Evolutionary conservation across 2,888 invertebrate genomes (phyloP), one percentile per base, ranked within the genome.

Genomic region (Rhimphoctona megacephalus): DNA sequence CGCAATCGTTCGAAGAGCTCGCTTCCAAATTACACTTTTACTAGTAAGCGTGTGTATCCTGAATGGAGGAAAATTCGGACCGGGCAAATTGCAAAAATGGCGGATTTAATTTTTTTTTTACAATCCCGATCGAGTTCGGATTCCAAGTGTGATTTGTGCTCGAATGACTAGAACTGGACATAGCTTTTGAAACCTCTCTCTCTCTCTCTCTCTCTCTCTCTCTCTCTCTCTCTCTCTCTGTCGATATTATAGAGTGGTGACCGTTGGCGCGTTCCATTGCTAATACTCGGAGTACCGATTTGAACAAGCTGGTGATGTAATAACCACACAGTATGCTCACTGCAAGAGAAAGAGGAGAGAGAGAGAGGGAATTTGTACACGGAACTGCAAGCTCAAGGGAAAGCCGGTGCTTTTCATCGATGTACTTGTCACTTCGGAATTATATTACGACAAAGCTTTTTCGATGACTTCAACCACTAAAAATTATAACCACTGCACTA

Each of bases 211-310:
- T 39, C 39, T 3, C 36, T 8, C 57, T 57, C 19, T 52, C 19
- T 19, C n/a, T 52, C 19, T 7, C 52, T 5, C 5, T 33, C 33
- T 33, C 33, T 54, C 33, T 64, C 39, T 22, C 14, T 25, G n/a
- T 69, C 39, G 14, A 69, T 22, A 14, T 46, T 22, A 46, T 39
- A 22, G 25, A 39, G 43, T 30, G 39, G 43, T 39, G 43, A 39
- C 22, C 69, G 25, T 69, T 57, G 74, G 54, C 67, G 61, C 66
- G 61, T 46, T 84, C n/a, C 73, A 72, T 70, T 25, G 33, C 67
- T 57, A 73, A 84, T 74, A 84, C 83, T 69, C 79, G 69, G 69
- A 84, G 79, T 74, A 74, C 54, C 85, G 64, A 70, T 85, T 70
- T 19, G 66, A 70, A 73, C 76, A 81, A 85, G 76, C 76, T 70